Conservation (phyloP, 1,140 invertebrate species). For the Tetragonula clypearis region DNA sequence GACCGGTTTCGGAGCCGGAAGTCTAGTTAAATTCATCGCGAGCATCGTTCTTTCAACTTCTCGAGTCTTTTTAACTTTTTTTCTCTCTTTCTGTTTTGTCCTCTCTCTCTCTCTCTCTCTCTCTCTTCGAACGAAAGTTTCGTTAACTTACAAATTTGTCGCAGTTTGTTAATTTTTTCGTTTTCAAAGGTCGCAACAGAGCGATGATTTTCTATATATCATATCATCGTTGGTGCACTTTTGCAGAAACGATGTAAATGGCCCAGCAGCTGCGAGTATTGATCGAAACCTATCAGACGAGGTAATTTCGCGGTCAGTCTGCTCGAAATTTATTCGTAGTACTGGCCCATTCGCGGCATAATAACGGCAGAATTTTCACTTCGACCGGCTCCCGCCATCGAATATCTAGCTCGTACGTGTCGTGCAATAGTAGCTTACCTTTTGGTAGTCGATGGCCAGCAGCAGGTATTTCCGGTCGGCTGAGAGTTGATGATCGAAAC, state of each 20-base stretch:
- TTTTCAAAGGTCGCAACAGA: too few relatives aligned
- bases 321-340: slow-evolving; percentile 32
- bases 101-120: too few relatives aligned
- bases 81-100: too few relatives aligned
- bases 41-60: background rate
- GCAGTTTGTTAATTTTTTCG: too few relatives aligned
- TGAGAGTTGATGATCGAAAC: slow-evolving; percentile 82
- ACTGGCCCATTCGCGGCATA: background rate
- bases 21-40: background rate
- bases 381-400: background rate
- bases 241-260: background rate
- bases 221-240: background rate
- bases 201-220: background rate
- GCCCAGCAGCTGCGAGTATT: slow-evolving; percentile 32
- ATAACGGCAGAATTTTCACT: slow-evolving; percentile 22
- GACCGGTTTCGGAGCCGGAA: background rate
- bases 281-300: slow-evolving; percentile 33
- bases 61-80: background rate
- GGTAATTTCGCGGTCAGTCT: slow-evolving; percentile 35
- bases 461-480: slow-evolving; percentile 82
- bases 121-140: background rate
- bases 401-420: background rate
- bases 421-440: slow-evolving; percentile 76
- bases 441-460: slow-evolving; percentile 82
- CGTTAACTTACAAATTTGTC: too few relatives aligned